These are phyloP conservation scores for Polypterus senegalus DNA, from an alignment of 2,113 vertebrate genomes.

Conservation along the genomic window DNA sequence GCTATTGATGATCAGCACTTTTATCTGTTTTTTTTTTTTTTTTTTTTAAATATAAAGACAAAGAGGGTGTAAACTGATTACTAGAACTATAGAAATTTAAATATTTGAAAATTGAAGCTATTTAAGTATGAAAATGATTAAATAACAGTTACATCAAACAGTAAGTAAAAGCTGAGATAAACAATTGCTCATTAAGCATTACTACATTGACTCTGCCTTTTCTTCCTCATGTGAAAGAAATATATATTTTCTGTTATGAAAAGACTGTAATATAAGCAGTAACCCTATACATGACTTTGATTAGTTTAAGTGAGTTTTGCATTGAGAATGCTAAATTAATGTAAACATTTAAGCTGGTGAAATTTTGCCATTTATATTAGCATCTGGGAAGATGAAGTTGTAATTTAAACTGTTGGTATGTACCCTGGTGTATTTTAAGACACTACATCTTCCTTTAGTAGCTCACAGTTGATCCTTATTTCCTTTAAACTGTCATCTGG, in stretches of 20 bases:
- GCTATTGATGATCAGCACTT: constrained; percentile 93
- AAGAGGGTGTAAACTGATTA: constrained; percentile 65
- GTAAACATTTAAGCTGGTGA: too few relatives aligned
- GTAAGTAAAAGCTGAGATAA: constrained; percentile 40
- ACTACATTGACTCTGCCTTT: neutral
- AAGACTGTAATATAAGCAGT: too few relatives aligned
- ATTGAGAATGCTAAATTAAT: too few relatives aligned
- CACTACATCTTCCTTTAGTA: constrained; percentile 8
- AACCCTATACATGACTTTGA: too few relatives aligned
- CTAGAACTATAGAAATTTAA: constrained; percentile 67
- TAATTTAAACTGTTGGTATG: too few relatives aligned
- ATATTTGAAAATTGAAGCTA: constrained; percentile 54
- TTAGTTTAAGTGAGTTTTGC: too few relatives aligned
- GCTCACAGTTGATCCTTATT: too few relatives aligned
- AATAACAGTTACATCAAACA: constrained; percentile 25
- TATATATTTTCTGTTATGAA: too few relatives aligned
- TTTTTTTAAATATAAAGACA: constrained; percentile 59
- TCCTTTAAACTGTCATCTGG: too few relatives aligned
- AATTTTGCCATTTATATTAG: too few relatives aligned
- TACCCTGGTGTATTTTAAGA: constrained; percentile 5
- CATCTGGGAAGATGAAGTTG: too few relatives aligned
- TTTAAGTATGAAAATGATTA: constrained; percentile 42
- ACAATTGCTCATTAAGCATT: constrained; percentile 41
- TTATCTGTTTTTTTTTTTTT: constrained; percentile 70
- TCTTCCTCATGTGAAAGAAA: too few relatives aligned